phyloP scores from a whole-genome alignment of 2,113 vertebrate species.

The Cheilinus undulatus region DNA sequence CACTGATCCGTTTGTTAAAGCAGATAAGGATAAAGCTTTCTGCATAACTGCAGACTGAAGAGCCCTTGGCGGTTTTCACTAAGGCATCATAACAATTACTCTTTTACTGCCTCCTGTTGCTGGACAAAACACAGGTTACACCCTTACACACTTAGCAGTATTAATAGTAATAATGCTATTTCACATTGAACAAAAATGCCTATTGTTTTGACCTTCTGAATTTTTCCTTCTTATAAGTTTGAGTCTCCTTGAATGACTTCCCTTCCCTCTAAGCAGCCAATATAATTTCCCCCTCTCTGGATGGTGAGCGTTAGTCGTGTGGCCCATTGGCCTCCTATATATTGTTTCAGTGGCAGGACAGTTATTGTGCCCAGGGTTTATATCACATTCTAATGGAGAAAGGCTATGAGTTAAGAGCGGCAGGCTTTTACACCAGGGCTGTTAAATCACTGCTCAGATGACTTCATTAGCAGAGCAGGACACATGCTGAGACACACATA shows the following conservation, averaged over 20 bases:
- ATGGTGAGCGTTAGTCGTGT: slow-evolving; percentile 62
- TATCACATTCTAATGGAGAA: slow-evolving; percentile 83
- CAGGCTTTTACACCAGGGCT: slow-evolving; percentile 78
- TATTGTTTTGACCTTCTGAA: slow-evolving; percentile 43
- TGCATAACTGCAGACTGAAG: slow-evolving; percentile 43
- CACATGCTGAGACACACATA: slow-evolving; percentile 74
- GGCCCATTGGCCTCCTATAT: slow-evolving; percentile 77
- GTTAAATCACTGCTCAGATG: slow-evolving; percentile 82
- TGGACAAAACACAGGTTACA: slow-evolving; percentile 34
- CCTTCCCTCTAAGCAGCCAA: slow-evolving; percentile 41
- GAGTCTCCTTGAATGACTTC: slow-evolving; percentile 77
- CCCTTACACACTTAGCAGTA: slow-evolving; percentile 27
- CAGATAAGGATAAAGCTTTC: slow-evolving; percentile 57
- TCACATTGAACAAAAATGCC: slow-evolving; percentile 25
- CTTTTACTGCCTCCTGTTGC: slow-evolving; percentile 26
- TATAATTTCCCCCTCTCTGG: slow-evolving; percentile 33
- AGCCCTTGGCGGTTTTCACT: slow-evolving; percentile 49
- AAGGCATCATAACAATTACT: slow-evolving; percentile 45
- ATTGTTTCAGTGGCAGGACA: slow-evolving; percentile 78
- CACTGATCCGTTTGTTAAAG: slow-evolving; percentile 66
- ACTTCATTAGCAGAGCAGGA: slow-evolving; percentile 83
- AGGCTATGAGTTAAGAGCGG: slow-evolving; percentile 80
- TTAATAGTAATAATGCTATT: slow-evolving; percentile 29
- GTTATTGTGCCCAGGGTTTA: slow-evolving; percentile 80
- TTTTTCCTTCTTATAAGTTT: slow-evolving; percentile 56